phyloP scores from a whole-genome alignment of 2,888 invertebrate species.

The Exephanes ischioxanthus region DNA sequence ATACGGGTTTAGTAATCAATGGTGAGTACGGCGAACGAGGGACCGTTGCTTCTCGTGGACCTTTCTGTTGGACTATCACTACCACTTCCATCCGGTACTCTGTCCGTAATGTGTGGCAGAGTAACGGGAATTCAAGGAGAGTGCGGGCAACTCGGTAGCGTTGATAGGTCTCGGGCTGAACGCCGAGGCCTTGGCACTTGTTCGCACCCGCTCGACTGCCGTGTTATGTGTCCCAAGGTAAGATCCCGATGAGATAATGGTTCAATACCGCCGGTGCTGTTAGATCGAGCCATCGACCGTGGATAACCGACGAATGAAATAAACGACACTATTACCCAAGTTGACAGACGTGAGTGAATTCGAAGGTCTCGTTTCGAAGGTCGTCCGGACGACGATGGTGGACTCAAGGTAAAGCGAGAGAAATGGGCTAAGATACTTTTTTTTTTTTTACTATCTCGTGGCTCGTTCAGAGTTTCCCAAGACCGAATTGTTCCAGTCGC shows the following conservation, averaged over 20 bases:
- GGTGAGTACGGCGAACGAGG: neutral
- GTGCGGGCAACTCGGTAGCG: slow-evolving; percentile 2
- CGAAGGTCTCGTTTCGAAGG: neutral
- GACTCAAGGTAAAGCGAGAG: neutral
- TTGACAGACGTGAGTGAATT: neutral
- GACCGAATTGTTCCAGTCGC: neutral
- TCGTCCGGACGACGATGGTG: neutral
- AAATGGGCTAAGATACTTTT: neutral
- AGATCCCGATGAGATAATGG: slow-evolving; percentile 4
- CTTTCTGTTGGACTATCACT: neutral
- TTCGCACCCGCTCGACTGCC: neutral
- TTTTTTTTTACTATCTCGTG: neutral
- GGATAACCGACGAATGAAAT: neutral
- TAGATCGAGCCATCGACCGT: neutral
- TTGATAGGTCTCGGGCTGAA: slow-evolving; percentile 1
- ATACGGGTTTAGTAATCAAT: neutral
- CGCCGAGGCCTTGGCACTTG: slow-evolving; percentile 6
- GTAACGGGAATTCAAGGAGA: slow-evolving; percentile 3
- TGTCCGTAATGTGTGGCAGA: neutral
- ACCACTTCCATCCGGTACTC: neutral
- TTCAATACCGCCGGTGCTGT: neutral
- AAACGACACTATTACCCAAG: neutral
- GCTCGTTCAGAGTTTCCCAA: neutral
- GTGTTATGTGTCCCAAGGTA: slow-evolving; percentile 1
- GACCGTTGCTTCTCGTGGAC: neutral